Base-by-base conservation (phyloP, 2,888 invertebrate genomes). In the Enchytraeus crypticus region DNA sequence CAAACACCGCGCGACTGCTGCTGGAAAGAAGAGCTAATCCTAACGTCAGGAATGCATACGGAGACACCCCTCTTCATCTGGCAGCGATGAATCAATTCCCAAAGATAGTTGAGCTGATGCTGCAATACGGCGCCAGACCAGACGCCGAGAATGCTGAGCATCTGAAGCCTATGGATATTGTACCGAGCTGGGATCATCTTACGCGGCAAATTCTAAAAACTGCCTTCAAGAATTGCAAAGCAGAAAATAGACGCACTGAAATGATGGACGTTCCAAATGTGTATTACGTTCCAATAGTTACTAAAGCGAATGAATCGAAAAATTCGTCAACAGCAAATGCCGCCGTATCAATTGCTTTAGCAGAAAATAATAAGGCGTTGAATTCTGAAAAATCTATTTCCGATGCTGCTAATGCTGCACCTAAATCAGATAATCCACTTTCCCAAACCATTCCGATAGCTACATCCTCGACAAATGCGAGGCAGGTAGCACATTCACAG, bases 51-150 rank as follows among this genome's bases (percentile, higher is more conserved):
- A 47, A 47, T 23, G 49, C 49, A 23, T 47, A 18, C 26, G 49
- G 49, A 18, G 49, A 47, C 49, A 47, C 49, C 5, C 49, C 49
- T 11, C 49, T 47, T 23, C 49, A 47, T 47, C 49, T 47, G 21
- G 49, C 49, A 23, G 49, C 49, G 21, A 47, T 47, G 49, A 47
- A 47, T 23, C 49, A 47, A 23, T 47, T 47, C 49, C 49, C 49
- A 18, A 47, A 47, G 49, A 47, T 47, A 8, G 49, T 47, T 8
- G 49, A 47, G 49, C 8, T 47, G 23, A 8, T 47, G 49, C 38
- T 38, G 18, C 18, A 21, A 23, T 47, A 47, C 49, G 49, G 49
- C 18, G 49, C 49, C 8, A 11, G 49, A 8, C 18, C 49, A 23
- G 21, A 47, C 26, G 26, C 26, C 26, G 49, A 47, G 26, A 47